Evolutionary conservation across 2,113 vertebrate genomes (phyloP), one percentile per base, ranked within the genome.

Genomic region (Corythornis cristatus): DNA sequence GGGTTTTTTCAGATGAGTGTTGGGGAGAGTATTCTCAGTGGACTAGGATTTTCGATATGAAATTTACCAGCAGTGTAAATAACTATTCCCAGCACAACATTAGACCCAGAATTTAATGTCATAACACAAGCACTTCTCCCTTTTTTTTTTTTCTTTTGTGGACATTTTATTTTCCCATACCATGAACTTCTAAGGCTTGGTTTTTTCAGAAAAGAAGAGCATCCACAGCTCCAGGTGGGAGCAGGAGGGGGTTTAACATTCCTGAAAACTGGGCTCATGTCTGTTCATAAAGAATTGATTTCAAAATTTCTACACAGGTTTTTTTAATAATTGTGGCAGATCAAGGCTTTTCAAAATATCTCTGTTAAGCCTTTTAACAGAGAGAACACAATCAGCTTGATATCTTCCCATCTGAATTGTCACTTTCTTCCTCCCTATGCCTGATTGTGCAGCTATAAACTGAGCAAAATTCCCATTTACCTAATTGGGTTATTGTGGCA

Each of bases 31-130:
- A 97, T 93, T 93, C 97, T 98, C 97, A 92, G 89, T 95, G 97
- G 97, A 97, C 95, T 83, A 57, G 97, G 97, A 96, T 97, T 96
- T 97, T 91, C 26, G 92, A 98, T 97, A 98, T 97, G 97, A 98
- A 98, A 97, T 98, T 97, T 97, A 96, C 96, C 97, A 95, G 97
- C 96, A 97, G 97, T 98, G 97, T 97, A 98, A 98, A 98, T 98
- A 98, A 96, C 97, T 98, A 98, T 98, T 98, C 98, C 97, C 98
- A 98, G 96, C 97, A 98, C 97, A 98, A 97, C 97, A 95, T 95
- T 93, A 97, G 97, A 97, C 97, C 95, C 96, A 95, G 97, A 97
- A 97, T 98, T 98, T 98, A 98, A 98, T 98, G 97, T 98, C 97
- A 97, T 97, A 97, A 95, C 96, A 95, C 74, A 92, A 96, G 91